Base-by-base conservation (phyloP, 2,113 vertebrate species). In the human (Homo sapiens) region DNA sequence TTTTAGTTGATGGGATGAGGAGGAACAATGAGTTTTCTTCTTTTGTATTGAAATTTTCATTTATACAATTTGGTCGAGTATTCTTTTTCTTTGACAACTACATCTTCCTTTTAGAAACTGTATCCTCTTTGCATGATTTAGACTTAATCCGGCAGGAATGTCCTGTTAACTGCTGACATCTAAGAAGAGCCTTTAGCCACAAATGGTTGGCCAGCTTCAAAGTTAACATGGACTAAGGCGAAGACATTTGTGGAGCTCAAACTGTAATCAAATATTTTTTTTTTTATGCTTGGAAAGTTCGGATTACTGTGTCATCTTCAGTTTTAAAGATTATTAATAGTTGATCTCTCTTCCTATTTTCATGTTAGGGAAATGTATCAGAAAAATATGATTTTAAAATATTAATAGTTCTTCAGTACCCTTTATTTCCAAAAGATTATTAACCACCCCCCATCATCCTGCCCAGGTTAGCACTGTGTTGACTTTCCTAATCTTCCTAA, bases 71-170 rank as follows among this genome's bases (percentile, higher is more conserved):
- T 94, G 12, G 68, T 92, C 32, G 57, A 38, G 27, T 87, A 68
- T 73, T 90, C 43, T 55, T 90, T 95, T 93, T 91, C 68, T 97
- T 89, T 93, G 27, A 79, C 94, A 89, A 45, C 89, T 40, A 82
- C 52, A 12, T 50, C 52, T 16, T 91, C 72, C 57, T 94, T 57
- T 96, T 59, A 82, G 95, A 92, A 95, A 90, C 82, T 17, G 0
- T 84, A 76, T 87, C 35, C 32, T 83, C 79, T 92, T 66, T 93
- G 57, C 72, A 22, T 96, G 72, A 64, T n/a, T 76, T 85, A 84
- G 38, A 92, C 32, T 64, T 94, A 93, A 93, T 93, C 85, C 75
- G 3, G 76, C 75, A 94, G 88, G 82, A 86, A 86, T 94, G 89
- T 84, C 89, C 86, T 88, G 7, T 91, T 81, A 64, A 16, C 50